Conservation (phyloP, 2,113 vertebrate genomes). For the Rhizomys pruinosus region DNA sequence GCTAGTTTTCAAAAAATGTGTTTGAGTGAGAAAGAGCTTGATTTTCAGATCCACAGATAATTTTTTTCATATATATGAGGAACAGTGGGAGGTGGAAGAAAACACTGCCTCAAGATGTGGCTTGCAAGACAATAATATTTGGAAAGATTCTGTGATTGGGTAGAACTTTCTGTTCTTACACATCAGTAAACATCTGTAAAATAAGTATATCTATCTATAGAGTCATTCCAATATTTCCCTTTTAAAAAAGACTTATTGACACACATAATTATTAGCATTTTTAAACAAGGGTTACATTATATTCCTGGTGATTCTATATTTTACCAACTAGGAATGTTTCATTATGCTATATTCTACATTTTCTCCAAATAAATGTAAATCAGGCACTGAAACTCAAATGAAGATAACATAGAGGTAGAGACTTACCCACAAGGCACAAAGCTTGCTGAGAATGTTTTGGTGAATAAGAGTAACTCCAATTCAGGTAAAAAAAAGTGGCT, state of each 20-base stretch:
- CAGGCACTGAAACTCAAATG: too few species aligned
- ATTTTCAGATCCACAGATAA: conserved; percentile 55
- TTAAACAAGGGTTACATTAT: conserved; percentile 7
- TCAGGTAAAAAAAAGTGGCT: not conserved
- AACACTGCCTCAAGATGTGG: not conserved
- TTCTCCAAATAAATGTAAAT: not conserved
- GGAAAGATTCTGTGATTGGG: conserved; percentile 11
- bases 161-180: not conserved
- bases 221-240: not conserved
- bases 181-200: not conserved
- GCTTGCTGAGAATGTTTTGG: not conserved
- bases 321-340: not conserved
- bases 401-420: not conserved
- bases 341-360: not conserved
- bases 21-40: conserved; percentile 58
- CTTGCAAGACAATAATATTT: not conserved
- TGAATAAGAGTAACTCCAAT: not conserved
- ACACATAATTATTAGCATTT: not conserved
- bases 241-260: not conserved
- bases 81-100: not conserved
- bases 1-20: conserved; percentile 51
- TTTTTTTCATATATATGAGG: conserved; percentile 40
- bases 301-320: not conserved
- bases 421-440: not conserved
- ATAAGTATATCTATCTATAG: not conserved